A percentile compares a stretch with the other conserved stretches of the same genome.
phyloP scores from a whole-genome alignment of 2,113 vertebrate species.

The Rhinogobius similis region DNA sequence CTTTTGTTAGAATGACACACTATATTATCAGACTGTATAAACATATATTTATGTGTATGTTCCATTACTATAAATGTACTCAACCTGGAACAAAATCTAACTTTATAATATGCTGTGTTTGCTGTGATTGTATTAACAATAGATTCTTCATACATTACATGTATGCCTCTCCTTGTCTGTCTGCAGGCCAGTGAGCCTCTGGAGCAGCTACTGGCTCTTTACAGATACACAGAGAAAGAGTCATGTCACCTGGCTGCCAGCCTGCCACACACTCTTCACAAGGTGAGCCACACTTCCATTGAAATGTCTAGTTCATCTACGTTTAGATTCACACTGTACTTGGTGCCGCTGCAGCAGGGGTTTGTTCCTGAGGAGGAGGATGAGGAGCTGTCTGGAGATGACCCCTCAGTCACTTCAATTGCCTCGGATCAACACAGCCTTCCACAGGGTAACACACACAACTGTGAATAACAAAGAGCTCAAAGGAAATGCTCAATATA shows the following conservation, averaged over 20 bases:
- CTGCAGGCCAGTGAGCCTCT: constrained; percentile 86
- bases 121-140: too few relatives aligned
- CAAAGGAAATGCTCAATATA: background rate
- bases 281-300: constrained; percentile 73
- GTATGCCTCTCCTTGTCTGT: constrained; percentile 16
- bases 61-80: too few relatives aligned
- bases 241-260: constrained; percentile 75
- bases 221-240: constrained; percentile 88
- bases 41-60: background rate
- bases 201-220: constrained; percentile 90
- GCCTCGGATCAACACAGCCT: constrained; percentile 83
- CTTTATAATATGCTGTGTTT: too few relatives aligned
- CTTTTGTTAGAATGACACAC: background rate
- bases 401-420: constrained; percentile 86
- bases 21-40: background rate
- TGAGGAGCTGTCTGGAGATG: constrained; percentile 85
- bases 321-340: background rate
- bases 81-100: too few relatives aligned
- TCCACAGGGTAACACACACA: constrained; percentile 61
- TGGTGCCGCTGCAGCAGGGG: constrained; percentile 72
- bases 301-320: background rate
- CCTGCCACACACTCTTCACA: constrained; percentile 87
- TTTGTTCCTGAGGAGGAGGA: constrained; percentile 87
- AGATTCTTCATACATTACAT: constrained; percentile 8
- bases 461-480: too few relatives aligned